phyloP scores from a whole-genome alignment of 2,797 vertebrate genomes.

The Ataeniobius toweri region DNA sequence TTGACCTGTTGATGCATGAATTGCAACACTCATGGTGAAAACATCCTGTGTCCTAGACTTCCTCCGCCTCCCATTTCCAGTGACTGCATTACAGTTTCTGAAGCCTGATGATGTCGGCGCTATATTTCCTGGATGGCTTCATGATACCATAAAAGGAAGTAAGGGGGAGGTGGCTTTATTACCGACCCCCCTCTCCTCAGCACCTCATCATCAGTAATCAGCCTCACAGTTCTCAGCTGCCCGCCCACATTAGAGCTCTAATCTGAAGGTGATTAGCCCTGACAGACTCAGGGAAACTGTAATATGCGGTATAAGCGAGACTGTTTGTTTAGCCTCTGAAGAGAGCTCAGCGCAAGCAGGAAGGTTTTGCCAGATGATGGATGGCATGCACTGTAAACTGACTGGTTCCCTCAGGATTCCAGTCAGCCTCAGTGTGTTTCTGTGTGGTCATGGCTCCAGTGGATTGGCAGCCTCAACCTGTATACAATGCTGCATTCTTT shows the following conservation, averaged over 20 bases:
- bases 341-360: constrained; percentile 65
- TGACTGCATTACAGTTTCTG: constrained; percentile 33
- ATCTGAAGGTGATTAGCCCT: constrained; percentile 67
- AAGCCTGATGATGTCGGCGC: constrained; percentile 37
- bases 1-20: constrained; percentile 55
- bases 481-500: constrained; percentile 58
- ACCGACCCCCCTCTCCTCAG: constrained; percentile 52
- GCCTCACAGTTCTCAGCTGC: constrained; percentile 49
- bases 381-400: constrained; percentile 70
- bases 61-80: constrained; percentile 34
- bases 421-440: constrained; percentile 58
- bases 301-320: constrained; percentile 59
- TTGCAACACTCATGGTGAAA: constrained; percentile 54
- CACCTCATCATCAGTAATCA: constrained; percentile 66
- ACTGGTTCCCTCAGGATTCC: constrained; percentile 43
- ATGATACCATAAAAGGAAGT: constrained; percentile 30
- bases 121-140: constrained; percentile 45
- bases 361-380: constrained; percentile 67
- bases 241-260: constrained; percentile 49
- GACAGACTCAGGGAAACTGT: constrained; percentile 71
- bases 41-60: constrained; percentile 46
- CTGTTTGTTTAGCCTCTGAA: constrained; percentile 72
- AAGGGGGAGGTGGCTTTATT: constrained; percentile 34
- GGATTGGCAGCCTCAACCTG: constrained; percentile 56
- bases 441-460: constrained; percentile 57